A percentile compares a stretch with the other conserved stretches of the same genome.
phyloP scores from a whole-genome alignment of 2,888 invertebrate genomes.

The Morpho helenor region DNA sequence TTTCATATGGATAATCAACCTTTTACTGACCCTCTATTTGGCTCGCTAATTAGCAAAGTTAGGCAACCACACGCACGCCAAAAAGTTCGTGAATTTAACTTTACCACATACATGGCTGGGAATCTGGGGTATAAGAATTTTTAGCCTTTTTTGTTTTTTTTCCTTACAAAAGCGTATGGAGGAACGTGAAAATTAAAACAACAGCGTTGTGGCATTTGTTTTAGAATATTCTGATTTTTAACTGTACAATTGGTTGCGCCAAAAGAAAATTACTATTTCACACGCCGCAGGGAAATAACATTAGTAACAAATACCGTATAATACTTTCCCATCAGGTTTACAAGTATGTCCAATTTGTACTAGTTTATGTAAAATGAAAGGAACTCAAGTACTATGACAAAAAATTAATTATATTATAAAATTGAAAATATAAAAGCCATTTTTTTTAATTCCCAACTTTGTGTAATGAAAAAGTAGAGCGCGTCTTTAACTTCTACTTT shows the following conservation, averaged over 20 bases:
- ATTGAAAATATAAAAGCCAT: too few species aligned
- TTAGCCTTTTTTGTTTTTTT: slow-evolving; percentile 3
- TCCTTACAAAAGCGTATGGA: background rate
- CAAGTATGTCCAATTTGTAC: too few species aligned
- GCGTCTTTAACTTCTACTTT: background rate
- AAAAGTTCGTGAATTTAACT: slow-evolving; percentile 22
- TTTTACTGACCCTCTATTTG: slow-evolving; percentile 16
- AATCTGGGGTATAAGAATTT: slow-evolving; percentile 12
- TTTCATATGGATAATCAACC: slow-evolving; percentile 7
- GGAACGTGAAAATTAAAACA: slow-evolving; percentile 1
- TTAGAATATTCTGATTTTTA: too few species aligned
- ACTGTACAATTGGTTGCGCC: too few species aligned
- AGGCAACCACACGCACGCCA: slow-evolving; percentile 21
- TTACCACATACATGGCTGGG: slow-evolving; percentile 5
- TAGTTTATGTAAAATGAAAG: too few species aligned
- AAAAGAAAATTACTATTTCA: too few species aligned
- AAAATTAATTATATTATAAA: too few species aligned
- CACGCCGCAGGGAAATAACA: too few species aligned
- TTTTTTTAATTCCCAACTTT: too few species aligned
- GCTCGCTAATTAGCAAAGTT: slow-evolving; percentile 22
- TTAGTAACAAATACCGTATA: too few species aligned
- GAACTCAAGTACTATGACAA: too few species aligned
- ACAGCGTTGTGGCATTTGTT: background rate
- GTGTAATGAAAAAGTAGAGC: background rate
- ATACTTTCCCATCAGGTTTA: too few species aligned